Evolutionary conservation across 2,888 invertebrate species (phyloP).

Genomic region (Metacarcinus magister): DNA sequence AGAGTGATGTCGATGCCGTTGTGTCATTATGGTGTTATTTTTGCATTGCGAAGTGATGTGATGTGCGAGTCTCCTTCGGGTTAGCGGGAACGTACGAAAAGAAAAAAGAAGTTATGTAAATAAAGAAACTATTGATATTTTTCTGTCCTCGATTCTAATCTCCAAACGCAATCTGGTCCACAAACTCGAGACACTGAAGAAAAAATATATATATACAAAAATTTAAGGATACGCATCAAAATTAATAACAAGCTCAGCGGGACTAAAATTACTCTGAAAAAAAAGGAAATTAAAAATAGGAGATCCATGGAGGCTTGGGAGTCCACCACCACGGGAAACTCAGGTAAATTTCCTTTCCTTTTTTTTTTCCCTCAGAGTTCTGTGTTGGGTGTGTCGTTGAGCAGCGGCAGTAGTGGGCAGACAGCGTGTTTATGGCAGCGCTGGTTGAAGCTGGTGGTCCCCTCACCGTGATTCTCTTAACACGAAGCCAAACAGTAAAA

Average conservation of each 20-base stretch:
- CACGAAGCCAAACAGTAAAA: background rate
- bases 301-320: background rate
- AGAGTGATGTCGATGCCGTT: background rate
- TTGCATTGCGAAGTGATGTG: background rate
- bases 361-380: background rate
- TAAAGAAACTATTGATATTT: background rate
- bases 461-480: background rate
- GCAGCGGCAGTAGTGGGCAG: background rate
- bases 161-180: background rate
- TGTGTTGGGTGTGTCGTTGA: background rate
- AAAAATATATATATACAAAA: background rate
- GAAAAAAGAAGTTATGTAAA: background rate
- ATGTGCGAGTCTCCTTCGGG: background rate
- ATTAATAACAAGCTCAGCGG: background rate
- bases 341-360: background rate
- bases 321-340: background rate
- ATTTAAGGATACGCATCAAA: background rate
- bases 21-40: background rate
- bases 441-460: background rate
- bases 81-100: background rate
- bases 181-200: background rate
- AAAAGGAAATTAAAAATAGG: background rate
- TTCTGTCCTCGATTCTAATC: background rate
- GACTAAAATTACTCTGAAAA: background rate
- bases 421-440: background rate